A percentile compares a stretch with the other conserved stretches of the same genome.
phyloP scores from a whole-genome alignment of 2,797 vertebrate genomes.

The Dallia pectoralis region DNA sequence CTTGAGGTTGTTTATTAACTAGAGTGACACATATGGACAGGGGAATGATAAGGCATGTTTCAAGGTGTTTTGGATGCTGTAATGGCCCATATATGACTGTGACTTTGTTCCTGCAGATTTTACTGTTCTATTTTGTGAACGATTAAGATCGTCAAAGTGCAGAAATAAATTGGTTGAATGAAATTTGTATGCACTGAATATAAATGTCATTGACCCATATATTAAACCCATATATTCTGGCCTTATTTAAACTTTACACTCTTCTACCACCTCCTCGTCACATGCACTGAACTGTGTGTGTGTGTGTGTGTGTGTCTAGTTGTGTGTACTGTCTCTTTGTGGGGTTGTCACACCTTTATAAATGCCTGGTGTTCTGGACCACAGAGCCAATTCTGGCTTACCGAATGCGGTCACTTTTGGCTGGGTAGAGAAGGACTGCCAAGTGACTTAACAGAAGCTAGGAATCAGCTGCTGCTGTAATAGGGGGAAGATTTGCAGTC shows the following conservation, averaged over 20 bases:
- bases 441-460: not conserved
- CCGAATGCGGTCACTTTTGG: not conserved
- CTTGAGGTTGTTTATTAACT: not conserved
- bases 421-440: not conserved
- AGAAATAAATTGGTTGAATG: not conserved
- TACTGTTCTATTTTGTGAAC: not conserved
- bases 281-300: not conserved
- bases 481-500: not conserved
- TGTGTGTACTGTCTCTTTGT: too few species aligned
- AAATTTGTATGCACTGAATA: not conserved
- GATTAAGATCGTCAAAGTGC: not conserved
- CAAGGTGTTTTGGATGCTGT: not conserved
- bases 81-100: not conserved
- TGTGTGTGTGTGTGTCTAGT: too few species aligned
- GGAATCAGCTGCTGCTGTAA: not conserved
- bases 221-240: not conserved
- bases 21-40: not conserved
- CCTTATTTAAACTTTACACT: not conserved
- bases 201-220: not conserved
- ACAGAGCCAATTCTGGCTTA: not conserved
- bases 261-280: not conserved
- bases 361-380: slow-evolving; percentile 8
- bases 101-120: not conserved
- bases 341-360: slow-evolving; percentile 50
- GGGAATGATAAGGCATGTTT: not conserved